Evolutionary conservation across 53 echinoderm and acorn worm species (phyloP), one percentile per base, ranked within the genome.

Genomic region (Glandiceps talaboti): DNA sequence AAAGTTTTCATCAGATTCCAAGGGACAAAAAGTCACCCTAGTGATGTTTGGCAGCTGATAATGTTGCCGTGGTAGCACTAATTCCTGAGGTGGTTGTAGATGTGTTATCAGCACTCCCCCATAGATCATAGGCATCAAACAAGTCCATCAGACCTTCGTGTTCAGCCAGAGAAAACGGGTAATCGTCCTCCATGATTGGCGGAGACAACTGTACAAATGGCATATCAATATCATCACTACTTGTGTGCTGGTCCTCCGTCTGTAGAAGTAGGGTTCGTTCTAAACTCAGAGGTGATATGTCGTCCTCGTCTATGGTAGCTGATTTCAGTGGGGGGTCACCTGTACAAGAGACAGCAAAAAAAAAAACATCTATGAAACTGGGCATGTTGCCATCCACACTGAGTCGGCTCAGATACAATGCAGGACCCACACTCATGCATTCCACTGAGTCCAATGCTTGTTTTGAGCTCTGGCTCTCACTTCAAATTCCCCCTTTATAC

Each of bases 101-200:
- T 20, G 64, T 12, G 6, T 45, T 6, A 20, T 45, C 64, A 12
- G 6, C 64, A 45, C 64, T 45, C 6, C 64, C 64, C 64, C 64
- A 92, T 74, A 92, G 32, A 85, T 92, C 92, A n/a, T 92, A 91
- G 27, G 91, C 89, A 83, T 97, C 97, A 81, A 97, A 97, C 14
- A 97, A 82, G 79, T 97, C 97, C 0, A 88, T 88, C 28, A 97
- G 90, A 1, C 93, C 97, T 76, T 97, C 93, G 32, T 91, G 88
- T 33, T 93, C 93, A 12, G 85, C 91, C 0, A 97, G 84, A 0
- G 97, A 82, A 76, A 97, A 97, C 30, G 92, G 81, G 74, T 97
- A 97, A 76, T 97, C 97, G 75, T 97, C 97, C 64, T 45, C 64
- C 14, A 97, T 92, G 6, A 93, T 93, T 0, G 97, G 97, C 1